phyloP scores from a whole-genome alignment of 2,888 invertebrate species.

The Pheosia gnoma region DNA sequence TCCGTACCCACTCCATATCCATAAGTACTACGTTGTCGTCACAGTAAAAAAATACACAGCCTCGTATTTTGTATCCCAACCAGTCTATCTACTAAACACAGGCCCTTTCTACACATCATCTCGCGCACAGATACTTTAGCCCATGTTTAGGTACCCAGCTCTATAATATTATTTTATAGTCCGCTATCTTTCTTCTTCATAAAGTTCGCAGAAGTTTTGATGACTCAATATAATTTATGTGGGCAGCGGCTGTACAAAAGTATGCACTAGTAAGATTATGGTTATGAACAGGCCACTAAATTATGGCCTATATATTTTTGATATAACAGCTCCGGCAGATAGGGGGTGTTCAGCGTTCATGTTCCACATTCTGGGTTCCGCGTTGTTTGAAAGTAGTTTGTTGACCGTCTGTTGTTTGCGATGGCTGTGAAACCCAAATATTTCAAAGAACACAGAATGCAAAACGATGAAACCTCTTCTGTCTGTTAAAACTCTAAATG shows the following conservation, averaged over 20 bases:
- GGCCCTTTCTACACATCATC: not conserved
- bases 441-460: no score
- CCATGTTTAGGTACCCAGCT: not conserved
- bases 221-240: conserved; percentile 1
- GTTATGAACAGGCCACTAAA: not conserved
- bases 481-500: no score
- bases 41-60: not conserved
- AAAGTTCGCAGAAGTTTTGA: conserved; percentile 3
- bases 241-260: not conserved
- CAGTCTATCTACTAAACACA: not conserved
- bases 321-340: not conserved
- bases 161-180: not conserved
- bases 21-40: no score
- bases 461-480: no score
- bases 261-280: not conserved
- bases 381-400: no score
- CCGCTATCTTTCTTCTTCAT: not conserved
- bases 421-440: no score
- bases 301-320: not conserved
- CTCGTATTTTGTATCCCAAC: not conserved
- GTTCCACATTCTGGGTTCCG: no score
- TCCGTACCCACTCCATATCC: no score
- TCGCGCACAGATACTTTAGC: not conserved
- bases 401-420: no score
- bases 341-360: no score